Evolutionary conservation across 2,797 vertebrate genomes (phyloP).

Genomic region (Spatula clypeata): DNA sequence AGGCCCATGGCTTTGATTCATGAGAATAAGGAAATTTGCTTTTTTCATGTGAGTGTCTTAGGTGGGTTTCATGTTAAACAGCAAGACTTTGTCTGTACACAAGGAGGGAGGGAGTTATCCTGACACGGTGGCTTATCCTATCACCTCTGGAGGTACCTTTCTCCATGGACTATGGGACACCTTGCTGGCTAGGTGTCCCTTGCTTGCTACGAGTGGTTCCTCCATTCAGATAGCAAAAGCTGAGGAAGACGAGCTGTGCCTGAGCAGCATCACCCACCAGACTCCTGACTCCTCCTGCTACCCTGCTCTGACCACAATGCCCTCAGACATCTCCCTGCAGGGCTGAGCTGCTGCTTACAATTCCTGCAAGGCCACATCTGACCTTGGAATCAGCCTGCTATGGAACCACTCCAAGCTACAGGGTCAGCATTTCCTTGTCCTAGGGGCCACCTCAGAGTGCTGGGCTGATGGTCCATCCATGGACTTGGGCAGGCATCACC

Average conservation of each 20-base stretch:
- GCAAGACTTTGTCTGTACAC: not conserved
- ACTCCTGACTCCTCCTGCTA: rapidly evolving
- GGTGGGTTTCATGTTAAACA: not conserved
- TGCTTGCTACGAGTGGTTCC: not conserved
- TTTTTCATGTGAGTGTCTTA: not conserved
- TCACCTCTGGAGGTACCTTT: not conserved
- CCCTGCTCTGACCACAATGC: rapidly evolving
- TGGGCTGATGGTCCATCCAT: not conserved
- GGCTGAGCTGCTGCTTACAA: not conserved
- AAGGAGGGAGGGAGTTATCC: not conserved
- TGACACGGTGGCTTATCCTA: not conserved
- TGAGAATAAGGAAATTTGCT: not conserved
- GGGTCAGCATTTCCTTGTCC: not conserved
- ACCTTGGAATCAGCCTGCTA: not conserved
- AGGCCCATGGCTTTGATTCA: not conserved
- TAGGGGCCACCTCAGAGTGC: not conserved
- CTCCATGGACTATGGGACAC: not conserved
- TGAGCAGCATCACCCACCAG: not conserved
- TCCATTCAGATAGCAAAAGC: not conserved
- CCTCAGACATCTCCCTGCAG: not conserved
- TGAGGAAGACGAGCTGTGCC: not conserved
- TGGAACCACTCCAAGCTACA: not conserved
- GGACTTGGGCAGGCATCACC: not conserved
- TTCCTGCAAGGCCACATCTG: rapidly evolving
- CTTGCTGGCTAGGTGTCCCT: not conserved